Percentiles rank a stretch among this genome's conserved stretches.
These are phyloP conservation scores for Martes martes DNA, from an alignment of 2,113 vertebrate genomes.

Conservation along the genomic window DNA sequence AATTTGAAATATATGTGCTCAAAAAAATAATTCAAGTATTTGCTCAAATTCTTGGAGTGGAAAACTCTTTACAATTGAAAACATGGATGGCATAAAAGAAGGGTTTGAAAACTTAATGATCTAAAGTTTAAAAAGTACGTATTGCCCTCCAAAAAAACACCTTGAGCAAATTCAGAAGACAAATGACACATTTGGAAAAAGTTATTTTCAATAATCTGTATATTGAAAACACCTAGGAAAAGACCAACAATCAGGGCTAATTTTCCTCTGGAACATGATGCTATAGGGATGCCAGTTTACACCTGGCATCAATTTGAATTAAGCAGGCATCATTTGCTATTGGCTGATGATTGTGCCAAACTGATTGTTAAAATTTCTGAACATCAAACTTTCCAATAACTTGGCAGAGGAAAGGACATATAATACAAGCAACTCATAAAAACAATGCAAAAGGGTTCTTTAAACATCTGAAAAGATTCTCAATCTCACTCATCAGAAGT, in stretches of 20 bases:
- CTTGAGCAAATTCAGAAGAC: neutral
- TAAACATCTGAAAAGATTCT: neutral
- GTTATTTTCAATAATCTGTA: neutral
- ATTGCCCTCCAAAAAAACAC: neutral
- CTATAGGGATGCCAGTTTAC: neutral
- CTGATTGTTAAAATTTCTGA: neutral
- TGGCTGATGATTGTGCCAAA: neutral
- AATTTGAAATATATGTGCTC: neutral
- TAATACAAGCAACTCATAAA: neutral
- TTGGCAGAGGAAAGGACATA: neutral
- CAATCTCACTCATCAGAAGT: neutral
- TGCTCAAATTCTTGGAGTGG: neutral
- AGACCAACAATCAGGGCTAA: neutral
- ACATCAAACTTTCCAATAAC: neutral
- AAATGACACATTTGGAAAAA: neutral
- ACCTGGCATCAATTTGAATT: neutral
- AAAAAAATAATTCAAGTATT: neutral
- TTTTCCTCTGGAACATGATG: neutral
- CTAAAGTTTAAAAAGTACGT: neutral
- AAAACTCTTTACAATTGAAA: neutral
- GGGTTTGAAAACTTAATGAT: neutral
- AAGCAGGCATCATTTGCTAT: neutral
- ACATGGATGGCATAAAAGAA: neutral
- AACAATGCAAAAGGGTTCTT: neutral
- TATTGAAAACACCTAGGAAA: neutral